A percentile compares a stretch with the other conserved stretches of the same genome.
Conservation (phyloP, 2,797 vertebrate species). For the Mus minutoides region DNA sequence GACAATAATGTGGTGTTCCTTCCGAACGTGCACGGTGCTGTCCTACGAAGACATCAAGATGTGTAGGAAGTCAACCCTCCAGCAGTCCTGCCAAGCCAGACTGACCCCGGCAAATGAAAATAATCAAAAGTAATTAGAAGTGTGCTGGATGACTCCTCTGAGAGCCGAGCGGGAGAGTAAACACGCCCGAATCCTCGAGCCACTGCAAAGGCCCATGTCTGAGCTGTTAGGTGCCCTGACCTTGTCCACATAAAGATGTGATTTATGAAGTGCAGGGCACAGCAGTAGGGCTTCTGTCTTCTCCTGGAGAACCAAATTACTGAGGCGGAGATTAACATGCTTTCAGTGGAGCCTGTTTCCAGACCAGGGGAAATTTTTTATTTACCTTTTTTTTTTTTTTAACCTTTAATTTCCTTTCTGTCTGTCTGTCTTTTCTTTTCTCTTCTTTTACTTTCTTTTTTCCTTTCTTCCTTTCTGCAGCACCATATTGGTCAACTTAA, state of each 20-base stretch:
- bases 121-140: conserved; percentile 99
- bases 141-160: conserved; percentile 95
- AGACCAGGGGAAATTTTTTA: conserved; percentile 95
- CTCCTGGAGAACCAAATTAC: conserved; percentile 99
- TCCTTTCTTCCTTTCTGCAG: conserved; percentile 48
- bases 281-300: conserved; percentile 99
- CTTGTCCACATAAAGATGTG: conserved; percentile 99
- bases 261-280: conserved; percentile 99
- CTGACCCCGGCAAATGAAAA: conserved; percentile 99
- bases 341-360: conserved; percentile 96
- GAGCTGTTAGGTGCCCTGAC: conserved; percentile 95
- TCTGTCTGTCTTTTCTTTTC: conserved; percentile 50
- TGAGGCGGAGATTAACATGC: conserved; percentile 99
- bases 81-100: conserved; percentile 92
- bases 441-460: too few species aligned
- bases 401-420: conserved; percentile 93
- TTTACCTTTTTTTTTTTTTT: conserved; percentile 94
- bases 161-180: conserved; percentile 97
- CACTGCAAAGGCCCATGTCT: conserved; percentile 94
- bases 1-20: conserved; percentile 89
- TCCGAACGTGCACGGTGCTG: conserved; percentile 87
- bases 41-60: conserved; percentile 88
- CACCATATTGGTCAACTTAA: background rate
- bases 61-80: conserved; percentile 93
- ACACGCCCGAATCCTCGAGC: conserved; percentile 93